These are phyloP conservation scores for Molorchus minor DNA, from an alignment of 2,888 invertebrate species.

Conservation along the genomic window DNA sequence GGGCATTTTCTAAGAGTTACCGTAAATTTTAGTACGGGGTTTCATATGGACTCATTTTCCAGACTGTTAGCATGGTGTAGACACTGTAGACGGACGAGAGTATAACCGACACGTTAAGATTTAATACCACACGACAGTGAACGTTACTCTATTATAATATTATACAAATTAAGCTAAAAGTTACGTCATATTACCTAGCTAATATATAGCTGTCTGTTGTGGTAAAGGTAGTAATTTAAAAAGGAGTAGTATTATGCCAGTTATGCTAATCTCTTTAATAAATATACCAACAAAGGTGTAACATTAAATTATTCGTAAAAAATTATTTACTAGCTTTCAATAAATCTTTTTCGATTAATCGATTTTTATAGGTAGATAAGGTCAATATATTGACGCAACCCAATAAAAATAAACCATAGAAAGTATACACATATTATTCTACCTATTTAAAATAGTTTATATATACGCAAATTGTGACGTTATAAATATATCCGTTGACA, in stretches of 20 bases:
- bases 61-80: no score
- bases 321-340: conserved; percentile 1
- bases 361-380: not conserved
- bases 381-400: not conserved
- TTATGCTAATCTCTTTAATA: conserved; percentile 6
- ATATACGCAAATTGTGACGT: no score
- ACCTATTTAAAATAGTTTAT: no score
- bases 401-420: not conserved
- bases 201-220: conserved; percentile 2
- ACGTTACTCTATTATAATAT: not conserved
- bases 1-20: no score
- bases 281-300: conserved; percentile 8
- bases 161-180: not conserved
- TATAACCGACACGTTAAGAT: no score
- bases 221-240: not conserved
- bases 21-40: no score
- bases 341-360: not conserved
- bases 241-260: not conserved
- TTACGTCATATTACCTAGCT: conserved; percentile 17
- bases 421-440: no score
- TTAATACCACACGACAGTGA: not conserved
- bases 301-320: conserved; percentile 1
- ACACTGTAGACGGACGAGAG: no score
- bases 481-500: no score
- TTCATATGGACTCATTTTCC: no score